Percentiles rank a stretch among this genome's conserved stretches.
phyloP scores from a whole-genome alignment of 2,113 vertebrate species.

The Martes martes region DNA sequence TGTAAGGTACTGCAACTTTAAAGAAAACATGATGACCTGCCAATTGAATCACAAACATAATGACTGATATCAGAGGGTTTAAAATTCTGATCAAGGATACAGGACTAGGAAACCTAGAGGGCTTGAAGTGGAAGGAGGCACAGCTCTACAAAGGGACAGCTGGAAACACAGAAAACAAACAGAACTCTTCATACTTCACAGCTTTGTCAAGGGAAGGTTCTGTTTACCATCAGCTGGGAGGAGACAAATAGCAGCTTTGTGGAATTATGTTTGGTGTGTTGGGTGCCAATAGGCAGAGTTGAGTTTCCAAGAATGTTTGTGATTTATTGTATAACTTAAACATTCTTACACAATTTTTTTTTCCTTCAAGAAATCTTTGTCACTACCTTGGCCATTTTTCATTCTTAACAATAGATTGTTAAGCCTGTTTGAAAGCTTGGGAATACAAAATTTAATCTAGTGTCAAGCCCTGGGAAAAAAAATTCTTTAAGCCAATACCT shows the following conservation, averaged over 20 bases:
- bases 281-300: not conserved
- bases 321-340: conserved; percentile 38
- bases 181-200: not conserved
- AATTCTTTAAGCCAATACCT: not conserved
- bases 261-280: conserved; percentile 24
- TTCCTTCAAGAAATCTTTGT: not conserved
- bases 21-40: not conserved
- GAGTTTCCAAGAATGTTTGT: conserved; percentile 9
- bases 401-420: not conserved
- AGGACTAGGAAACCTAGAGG: not conserved
- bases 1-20: not conserved
- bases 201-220: conserved; percentile 20
- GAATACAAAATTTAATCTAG: not conserved
- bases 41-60: not conserved
- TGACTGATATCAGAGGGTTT: not conserved
- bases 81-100: not conserved
- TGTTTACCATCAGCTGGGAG: conserved; percentile 34
- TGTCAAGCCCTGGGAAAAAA: not conserved
- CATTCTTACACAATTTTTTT: not conserved
- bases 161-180: conserved; percentile 18
- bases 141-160: not conserved
- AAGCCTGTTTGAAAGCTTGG: not conserved
- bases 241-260: not conserved
- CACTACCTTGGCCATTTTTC: not conserved
- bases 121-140: not conserved